phyloP scores from a whole-genome alignment of 2,888 invertebrate species.

The Caenorhabditis afra region DNA sequence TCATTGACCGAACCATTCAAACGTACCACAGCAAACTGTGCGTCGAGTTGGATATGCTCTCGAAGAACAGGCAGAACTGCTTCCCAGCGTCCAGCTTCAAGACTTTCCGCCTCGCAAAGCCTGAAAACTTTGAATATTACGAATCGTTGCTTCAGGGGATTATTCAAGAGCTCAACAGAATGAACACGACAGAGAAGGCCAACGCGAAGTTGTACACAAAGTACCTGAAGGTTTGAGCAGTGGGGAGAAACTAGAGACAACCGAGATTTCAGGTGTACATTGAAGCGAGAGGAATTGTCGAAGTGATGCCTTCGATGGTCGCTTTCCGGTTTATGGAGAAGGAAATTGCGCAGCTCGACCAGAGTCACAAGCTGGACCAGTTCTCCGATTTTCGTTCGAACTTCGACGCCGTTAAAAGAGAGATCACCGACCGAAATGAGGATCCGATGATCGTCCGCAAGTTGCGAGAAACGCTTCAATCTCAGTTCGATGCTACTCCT shows the following conservation, averaged over 20 bases:
- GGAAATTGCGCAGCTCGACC: conserved; percentile 1
- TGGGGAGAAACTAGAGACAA: background rate
- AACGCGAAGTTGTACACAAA: conserved; percentile 19
- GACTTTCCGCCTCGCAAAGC: conserved; percentile 2
- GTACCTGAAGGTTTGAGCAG: conserved; percentile 23
- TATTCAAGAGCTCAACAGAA: conserved; percentile 30
- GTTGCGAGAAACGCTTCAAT: conserved; percentile 29
- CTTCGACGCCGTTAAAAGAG: conserved; percentile 6
- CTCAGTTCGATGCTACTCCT: conserved; percentile 43
- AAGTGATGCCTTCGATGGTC: conserved; percentile 47
- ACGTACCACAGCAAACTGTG: conserved; percentile 6
- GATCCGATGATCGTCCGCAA: conserved; percentile 40
- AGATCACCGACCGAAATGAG: background rate
- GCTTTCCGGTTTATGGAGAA: conserved; percentile 32
- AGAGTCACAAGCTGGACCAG: conserved; percentile 1
- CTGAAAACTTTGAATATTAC: conserved; percentile 14
- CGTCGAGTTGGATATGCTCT: conserved; percentile 29
- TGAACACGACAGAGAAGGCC: conserved; percentile 41
- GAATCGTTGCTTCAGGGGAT: conserved; percentile 33
- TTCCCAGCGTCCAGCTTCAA: conserved; percentile 1
- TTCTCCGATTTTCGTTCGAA: conserved; percentile 18
- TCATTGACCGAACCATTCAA: background rate
- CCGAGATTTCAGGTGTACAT: conserved; percentile 17
- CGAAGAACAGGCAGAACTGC: conserved; percentile 5
- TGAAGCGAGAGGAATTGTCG: conserved; percentile 50